A percentile compares a stretch with the other conserved stretches of the same genome.
Evolutionary conservation across 2,888 invertebrate genomes (phyloP).

Genomic region (Magallana nippona): DNA sequence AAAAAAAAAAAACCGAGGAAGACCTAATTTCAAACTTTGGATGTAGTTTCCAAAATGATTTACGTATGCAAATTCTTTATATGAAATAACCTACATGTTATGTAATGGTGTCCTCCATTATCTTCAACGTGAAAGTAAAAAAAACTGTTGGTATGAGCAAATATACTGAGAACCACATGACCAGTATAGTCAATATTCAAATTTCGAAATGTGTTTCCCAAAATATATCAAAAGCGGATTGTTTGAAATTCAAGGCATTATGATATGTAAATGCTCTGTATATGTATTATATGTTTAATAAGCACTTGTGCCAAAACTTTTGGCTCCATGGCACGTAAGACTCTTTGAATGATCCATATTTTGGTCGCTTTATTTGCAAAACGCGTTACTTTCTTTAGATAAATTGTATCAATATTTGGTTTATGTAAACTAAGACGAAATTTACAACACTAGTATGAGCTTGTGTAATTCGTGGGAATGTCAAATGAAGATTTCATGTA

Average conservation of each 20-base stretch:
- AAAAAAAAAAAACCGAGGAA: too few species aligned
- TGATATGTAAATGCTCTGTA: background rate
- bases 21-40: too few species aligned
- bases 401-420: background rate
- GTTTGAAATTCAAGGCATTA: background rate
- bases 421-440: background rate
- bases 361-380: background rate
- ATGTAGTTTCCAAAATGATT: too few species aligned
- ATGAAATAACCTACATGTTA: too few species aligned
- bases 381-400: background rate
- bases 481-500: background rate
- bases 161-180: too few species aligned
- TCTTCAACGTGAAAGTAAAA: too few species aligned
- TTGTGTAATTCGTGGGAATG: conserved; percentile 8
- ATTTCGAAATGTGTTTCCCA: background rate
- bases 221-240: background rate
- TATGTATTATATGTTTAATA: background rate
- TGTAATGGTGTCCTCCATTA: too few species aligned
- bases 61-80: too few species aligned
- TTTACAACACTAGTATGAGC: background rate
- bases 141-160: too few species aligned
- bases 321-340: background rate
- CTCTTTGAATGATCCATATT: background rate
- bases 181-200: too few species aligned
- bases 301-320: background rate